Percentiles rank a stretch among this genome's conserved stretches.
Evolutionary conservation across 2,113 vertebrate species (phyloP).

Genomic region (Sander lucioperca): DNA sequence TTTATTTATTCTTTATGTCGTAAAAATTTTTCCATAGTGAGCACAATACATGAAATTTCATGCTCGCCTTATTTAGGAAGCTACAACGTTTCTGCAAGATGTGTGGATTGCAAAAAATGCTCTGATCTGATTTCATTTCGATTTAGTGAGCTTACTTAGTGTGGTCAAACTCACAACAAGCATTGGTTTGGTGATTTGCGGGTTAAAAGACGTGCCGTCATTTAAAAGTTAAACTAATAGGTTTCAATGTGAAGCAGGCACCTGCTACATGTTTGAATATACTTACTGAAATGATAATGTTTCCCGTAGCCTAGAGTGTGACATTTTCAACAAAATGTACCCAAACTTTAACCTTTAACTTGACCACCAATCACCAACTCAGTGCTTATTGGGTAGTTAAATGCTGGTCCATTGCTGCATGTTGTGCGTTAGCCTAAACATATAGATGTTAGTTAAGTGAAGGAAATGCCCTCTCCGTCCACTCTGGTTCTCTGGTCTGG

Average conservation of each 20-base stretch:
- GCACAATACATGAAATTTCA: neutral
- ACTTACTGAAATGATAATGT: neutral
- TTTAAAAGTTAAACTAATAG: neutral
- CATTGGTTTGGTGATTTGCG: neutral
- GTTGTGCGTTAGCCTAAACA: neutral
- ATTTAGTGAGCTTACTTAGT: neutral
- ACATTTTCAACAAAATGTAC: too few species aligned
- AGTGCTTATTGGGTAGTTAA: neutral
- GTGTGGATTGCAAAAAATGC: neutral
- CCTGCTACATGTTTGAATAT: neutral
- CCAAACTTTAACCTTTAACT: too few species aligned
- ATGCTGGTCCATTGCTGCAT: neutral
- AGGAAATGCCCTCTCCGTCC: conserved; percentile 51
- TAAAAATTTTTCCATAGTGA: neutral
- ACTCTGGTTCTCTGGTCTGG: conserved; percentile 36
- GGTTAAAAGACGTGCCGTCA: neutral
- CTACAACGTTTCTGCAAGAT: neutral
- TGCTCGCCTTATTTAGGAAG: too few species aligned
- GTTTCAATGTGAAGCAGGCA: neutral
- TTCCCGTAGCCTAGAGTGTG: too few species aligned
- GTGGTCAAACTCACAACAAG: neutral
- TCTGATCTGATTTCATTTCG: neutral
- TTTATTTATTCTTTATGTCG: too few species aligned
- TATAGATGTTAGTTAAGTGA: neutral
- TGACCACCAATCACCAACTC: neutral